These are phyloP conservation scores for Rotaria sp. DNA, from an alignment of 2,888 invertebrate species.

Conservation along the genomic window DNA sequence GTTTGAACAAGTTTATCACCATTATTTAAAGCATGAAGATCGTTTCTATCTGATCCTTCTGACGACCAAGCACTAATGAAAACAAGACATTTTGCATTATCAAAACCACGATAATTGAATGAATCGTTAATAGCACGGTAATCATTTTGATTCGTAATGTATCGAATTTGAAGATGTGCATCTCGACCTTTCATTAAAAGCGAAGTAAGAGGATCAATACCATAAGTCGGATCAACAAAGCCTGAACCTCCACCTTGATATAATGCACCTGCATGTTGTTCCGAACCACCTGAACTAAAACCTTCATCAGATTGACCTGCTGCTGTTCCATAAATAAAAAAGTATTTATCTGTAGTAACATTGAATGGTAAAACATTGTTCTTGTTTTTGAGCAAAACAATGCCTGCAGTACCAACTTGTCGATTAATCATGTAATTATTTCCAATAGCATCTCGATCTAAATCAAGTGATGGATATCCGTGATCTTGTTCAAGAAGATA, in stretches of 20 bases:
- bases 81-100: neutral
- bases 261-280: neutral
- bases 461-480: neutral
- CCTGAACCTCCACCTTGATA: slow-evolving; percentile 23
- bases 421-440: neutral
- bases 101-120: slow-evolving; percentile 2
- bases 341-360: neutral
- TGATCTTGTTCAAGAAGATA: slow-evolving; percentile 24
- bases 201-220: slow-evolving; percentile 20
- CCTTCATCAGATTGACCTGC: neutral
- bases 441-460: neutral
- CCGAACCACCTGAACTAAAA: neutral
- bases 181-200: neutral
- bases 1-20: slow-evolving; percentile 3
- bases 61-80: neutral
- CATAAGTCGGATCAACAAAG: neutral
- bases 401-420: neutral
- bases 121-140: neutral
- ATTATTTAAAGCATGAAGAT: neutral
- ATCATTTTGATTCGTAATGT: slow-evolving; percentile 6
- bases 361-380: slow-evolving; percentile 7
- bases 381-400: neutral
- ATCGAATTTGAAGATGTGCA: neutral
- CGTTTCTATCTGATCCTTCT: neutral
- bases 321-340: neutral